These are phyloP conservation scores for Gymnogyps californianus DNA, from an alignment of 2,113 vertebrate genomes.

Conservation along the genomic window DNA sequence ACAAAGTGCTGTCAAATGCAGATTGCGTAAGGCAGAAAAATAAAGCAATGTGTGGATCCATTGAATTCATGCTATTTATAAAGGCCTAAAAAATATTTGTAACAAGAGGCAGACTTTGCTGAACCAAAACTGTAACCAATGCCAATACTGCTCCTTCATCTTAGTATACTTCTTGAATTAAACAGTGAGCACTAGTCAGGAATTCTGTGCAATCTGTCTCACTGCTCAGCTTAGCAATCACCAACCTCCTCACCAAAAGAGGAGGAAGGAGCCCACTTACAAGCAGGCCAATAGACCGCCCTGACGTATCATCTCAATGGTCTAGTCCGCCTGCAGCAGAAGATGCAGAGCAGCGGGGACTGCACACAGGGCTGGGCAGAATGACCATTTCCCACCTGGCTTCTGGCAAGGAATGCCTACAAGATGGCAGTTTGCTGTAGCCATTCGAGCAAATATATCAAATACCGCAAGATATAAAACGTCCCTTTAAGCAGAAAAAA, in stretches of 20 bases:
- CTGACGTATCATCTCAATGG: accelerated
- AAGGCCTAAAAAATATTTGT: not conserved
- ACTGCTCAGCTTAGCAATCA: not conserved
- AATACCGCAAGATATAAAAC: not conserved
- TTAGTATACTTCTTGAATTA: not conserved
- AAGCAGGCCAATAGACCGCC: not conserved
- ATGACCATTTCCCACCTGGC: not conserved
- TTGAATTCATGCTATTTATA: not conserved
- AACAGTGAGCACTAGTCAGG: not conserved
- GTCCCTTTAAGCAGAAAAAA: not conserved
- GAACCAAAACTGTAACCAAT: not conserved
- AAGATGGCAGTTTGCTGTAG: not conserved
- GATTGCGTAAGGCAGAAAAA: not conserved
- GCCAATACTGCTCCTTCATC: not conserved
- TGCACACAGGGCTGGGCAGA: not conserved
- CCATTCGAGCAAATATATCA: not conserved
- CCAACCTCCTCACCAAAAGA: not conserved
- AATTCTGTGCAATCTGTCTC: not conserved
- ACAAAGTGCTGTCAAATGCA: not conserved
- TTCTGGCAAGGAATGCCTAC: not conserved
- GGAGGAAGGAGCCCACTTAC: not conserved
- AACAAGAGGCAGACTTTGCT: not conserved
- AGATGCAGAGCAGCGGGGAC: not conserved
- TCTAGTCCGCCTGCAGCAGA: not conserved
- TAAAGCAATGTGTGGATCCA: not conserved